A percentile compares a stretch with the other conserved stretches of the same genome.
These are phyloP conservation scores for Pteronura brasiliensis DNA, from an alignment of 2,113 vertebrate genomes.

Conservation along the genomic window DNA sequence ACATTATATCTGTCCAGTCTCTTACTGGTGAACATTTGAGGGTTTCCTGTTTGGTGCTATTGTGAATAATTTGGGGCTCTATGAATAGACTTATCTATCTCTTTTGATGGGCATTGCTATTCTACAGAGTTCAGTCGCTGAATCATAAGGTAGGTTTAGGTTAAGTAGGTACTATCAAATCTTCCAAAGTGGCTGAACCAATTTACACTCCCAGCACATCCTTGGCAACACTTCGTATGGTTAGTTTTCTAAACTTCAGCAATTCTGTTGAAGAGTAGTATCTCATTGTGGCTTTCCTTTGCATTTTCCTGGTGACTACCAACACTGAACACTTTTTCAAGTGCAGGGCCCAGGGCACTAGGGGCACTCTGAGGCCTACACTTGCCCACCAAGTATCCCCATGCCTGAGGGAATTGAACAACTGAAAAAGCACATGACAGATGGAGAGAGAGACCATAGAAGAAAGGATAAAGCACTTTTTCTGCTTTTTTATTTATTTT, in stretches of 20 bases:
- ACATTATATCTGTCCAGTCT: neutral
- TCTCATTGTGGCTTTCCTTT: neutral
- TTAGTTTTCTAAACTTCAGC: conserved; percentile 13
- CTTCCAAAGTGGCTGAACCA: neutral
- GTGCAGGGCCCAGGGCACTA: neutral
- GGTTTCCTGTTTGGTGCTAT: neutral
- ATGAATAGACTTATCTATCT: neutral
- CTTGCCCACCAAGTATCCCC: neutral
- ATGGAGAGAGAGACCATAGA: neutral
- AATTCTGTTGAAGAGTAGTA: neutral
- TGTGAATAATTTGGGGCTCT: neutral
- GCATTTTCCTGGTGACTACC: neutral
- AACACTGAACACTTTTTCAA: neutral
- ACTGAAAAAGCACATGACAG: neutral
- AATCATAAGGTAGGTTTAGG: neutral
- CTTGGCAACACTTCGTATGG: neutral
- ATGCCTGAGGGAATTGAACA: neutral
- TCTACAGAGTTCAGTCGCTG: neutral
- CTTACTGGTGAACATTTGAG: neutral
- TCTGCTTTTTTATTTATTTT: no score
- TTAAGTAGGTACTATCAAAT: neutral
- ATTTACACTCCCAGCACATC: neutral
- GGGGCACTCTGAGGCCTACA: neutral
- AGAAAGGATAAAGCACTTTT: neutral
- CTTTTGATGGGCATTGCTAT: neutral